Evolutionary conservation across 2,113 vertebrate species (phyloP).

Genomic region (Pygoscelis adeliae): DNA sequence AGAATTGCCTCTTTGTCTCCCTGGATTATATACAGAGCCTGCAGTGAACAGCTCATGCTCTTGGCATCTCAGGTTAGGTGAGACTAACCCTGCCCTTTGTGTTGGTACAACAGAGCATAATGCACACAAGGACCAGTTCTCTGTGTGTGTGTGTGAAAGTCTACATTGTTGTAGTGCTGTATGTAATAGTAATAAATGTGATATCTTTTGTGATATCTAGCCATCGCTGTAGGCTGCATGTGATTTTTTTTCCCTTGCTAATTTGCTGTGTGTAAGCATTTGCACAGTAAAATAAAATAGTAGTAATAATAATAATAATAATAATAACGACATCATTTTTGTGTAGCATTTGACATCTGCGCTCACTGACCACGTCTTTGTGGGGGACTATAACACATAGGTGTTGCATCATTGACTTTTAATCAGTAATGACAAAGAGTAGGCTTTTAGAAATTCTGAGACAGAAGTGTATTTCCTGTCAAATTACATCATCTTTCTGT

Average conservation of each 20-base stretch:
- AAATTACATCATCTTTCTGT: background rate
- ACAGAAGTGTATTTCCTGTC: background rate
- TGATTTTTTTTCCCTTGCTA: fast-evolving
- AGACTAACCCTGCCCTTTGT: background rate
- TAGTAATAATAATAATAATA: background rate
- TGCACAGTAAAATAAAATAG: background rate
- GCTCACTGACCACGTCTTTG: background rate
- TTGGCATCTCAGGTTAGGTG: background rate
- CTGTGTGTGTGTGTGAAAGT: no score
- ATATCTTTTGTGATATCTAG: background rate
- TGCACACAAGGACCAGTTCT: background rate
- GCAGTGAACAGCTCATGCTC: background rate
- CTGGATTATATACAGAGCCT: background rate
- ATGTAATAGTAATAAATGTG: background rate
- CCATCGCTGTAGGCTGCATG: background rate
- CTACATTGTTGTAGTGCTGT: background rate
- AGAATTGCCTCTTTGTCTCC: background rate
- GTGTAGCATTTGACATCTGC: background rate
- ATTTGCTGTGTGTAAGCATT: background rate
- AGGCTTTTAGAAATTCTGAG: background rate
- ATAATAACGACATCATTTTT: background rate
- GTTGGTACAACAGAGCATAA: background rate
- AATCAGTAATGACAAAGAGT: background rate
- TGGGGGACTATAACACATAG: background rate
- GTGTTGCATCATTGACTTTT: background rate